Percentiles rank a stretch among this genome's conserved stretches.
Evolutionary conservation across 1,140 invertebrate species (phyloP).

Genomic region (Copidosoma floridanum): DNA sequence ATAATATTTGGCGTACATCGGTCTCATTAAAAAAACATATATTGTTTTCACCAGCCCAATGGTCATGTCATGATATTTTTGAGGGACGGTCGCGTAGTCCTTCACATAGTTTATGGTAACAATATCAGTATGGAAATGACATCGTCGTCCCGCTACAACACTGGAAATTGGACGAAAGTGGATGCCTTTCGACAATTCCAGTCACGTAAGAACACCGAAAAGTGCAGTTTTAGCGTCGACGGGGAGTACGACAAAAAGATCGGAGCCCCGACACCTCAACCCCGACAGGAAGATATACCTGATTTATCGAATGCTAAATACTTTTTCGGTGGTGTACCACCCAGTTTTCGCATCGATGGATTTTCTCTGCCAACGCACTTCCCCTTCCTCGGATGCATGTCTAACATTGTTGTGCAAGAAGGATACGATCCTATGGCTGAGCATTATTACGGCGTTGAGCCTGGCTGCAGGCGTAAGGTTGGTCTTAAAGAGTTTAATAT

Average conservation of each 20-base stretch:
- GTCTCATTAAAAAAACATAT: too few species aligned
- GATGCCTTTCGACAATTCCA: slow-evolving; percentile 61
- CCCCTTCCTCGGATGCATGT: slow-evolving; percentile 77
- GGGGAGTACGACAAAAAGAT: slow-evolving; percentile 72
- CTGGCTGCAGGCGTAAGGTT: slow-evolving; percentile 72
- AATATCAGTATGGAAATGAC: slow-evolving; percentile 66
- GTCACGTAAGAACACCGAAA: slow-evolving; percentile 53
- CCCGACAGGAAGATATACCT: slow-evolving; percentile 61
- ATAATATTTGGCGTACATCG: too few species aligned
- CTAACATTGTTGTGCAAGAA: slow-evolving; percentile 72
- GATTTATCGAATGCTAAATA: slow-evolving; percentile 65
- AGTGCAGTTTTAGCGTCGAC: slow-evolving; percentile 60
- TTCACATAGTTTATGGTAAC: slow-evolving; percentile 70
- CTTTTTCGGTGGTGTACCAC: slow-evolving; percentile 80
- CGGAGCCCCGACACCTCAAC: slow-evolving; percentile 63
- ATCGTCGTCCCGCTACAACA: slow-evolving; percentile 75
- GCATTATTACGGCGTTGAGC: slow-evolving; percentile 73
- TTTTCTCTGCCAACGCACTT: slow-evolving; percentile 53
- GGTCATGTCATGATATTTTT: slow-evolving; percentile 77
- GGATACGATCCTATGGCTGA: slow-evolving; percentile 65
- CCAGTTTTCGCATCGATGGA: slow-evolving; percentile 57
- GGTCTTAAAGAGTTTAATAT: slow-evolving; percentile 3
- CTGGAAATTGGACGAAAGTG: slow-evolving; percentile 75
- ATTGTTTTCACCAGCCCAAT: slow-evolving; percentile 61
- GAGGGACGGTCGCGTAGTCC: slow-evolving; percentile 72